These are phyloP conservation scores for Diadophis punctatus DNA, from an alignment of 2,113 vertebrate species.

Conservation along the genomic window DNA sequence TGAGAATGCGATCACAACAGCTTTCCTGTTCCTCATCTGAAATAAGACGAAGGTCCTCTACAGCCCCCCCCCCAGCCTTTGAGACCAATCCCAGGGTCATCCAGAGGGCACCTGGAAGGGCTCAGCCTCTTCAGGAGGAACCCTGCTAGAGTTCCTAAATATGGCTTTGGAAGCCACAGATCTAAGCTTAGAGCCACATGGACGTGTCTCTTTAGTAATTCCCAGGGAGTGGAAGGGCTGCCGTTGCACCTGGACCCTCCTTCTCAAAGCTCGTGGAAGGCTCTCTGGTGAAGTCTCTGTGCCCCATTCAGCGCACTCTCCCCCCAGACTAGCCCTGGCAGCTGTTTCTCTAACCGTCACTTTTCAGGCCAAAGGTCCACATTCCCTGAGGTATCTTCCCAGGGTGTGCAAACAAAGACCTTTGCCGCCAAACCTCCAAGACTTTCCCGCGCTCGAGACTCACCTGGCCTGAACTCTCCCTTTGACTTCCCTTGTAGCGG, in stretches of 20 bases:
- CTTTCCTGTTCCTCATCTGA: neutral
- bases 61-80: neutral
- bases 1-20: neutral
- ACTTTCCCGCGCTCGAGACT: neutral
- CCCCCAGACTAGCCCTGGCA: neutral
- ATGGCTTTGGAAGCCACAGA: neutral
- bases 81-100: neutral
- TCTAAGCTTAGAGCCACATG: neutral
- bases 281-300: neutral
- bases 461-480: neutral
- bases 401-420: neutral
- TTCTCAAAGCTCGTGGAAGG: neutral
- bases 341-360: neutral
- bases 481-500: no score
- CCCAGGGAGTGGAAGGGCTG: neutral
- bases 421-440: conserved; percentile 3
- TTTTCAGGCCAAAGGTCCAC: conserved; percentile 2
- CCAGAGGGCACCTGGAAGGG: neutral
- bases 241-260: no score
- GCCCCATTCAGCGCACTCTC: neutral
- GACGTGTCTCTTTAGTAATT: no score
- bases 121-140: neutral
- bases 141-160: neutral
- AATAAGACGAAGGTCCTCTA: neutral
- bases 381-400: neutral